These are phyloP conservation scores for Amiota mariae DNA, from an alignment of 2,888 invertebrate genomes.

Conservation along the genomic window DNA sequence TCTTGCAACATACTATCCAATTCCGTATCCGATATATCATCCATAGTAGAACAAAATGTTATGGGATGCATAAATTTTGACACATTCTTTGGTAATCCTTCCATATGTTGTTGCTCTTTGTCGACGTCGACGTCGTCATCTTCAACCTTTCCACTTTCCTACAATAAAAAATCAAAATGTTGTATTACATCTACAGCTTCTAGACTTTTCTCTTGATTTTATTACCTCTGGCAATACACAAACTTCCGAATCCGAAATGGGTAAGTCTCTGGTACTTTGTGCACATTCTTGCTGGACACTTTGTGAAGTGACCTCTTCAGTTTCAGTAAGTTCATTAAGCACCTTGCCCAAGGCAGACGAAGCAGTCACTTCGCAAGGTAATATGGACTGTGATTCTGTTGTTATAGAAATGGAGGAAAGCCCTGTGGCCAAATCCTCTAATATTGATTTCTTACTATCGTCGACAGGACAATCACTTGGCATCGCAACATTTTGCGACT, in stretches of 20 bases:
- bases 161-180: not conserved
- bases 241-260: constrained; percentile 23
- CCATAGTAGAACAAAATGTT: constrained; percentile 74
- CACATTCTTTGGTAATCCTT: constrained; percentile 6
- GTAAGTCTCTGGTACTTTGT: constrained; percentile 18
- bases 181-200: not conserved
- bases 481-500: not conserved
- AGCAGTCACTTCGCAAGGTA: constrained; percentile 60
- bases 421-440: constrained; percentile 68
- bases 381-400: constrained; percentile 58
- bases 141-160: not conserved
- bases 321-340: constrained; percentile 62
- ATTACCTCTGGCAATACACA: constrained; percentile 40
- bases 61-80: constrained; percentile 56
- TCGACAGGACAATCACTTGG: constrained; percentile 30
- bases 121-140: not conserved
- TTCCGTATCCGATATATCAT: constrained; percentile 74
- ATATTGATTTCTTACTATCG: constrained; percentile 24
- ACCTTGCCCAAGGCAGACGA: constrained; percentile 63
- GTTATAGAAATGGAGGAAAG: constrained; percentile 72
- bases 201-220: not conserved
- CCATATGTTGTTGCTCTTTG: constrained; percentile 37
- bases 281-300: constrained; percentile 34
- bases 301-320: constrained; percentile 53
- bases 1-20: constrained; percentile 73